Base-by-base conservation (phyloP, 2,113 vertebrate species). In the chimpanzee (Pan troglodytes) region DNA sequence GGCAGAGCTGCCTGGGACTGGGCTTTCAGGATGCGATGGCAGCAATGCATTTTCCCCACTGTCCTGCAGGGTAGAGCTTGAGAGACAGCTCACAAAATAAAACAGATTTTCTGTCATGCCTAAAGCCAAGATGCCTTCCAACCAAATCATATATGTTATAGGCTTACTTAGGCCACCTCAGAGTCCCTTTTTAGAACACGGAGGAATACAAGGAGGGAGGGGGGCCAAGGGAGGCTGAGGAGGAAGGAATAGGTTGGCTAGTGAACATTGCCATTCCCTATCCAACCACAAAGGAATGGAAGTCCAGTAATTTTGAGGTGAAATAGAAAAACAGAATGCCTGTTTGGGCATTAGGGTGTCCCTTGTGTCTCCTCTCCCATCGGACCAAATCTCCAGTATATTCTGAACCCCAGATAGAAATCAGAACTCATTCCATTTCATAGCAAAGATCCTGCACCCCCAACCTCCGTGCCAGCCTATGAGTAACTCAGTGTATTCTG, bases 21-120 rank as follows among this genome's bases (percentile, higher is more conserved):
- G 57, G 32, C 52, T 52, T 52, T 35, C n/a, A n/a, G 30, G 43
- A 35, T 4, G 25, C 1, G 10, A 12, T 2, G 23, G 50, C 25
- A 25, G 48, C 6, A 7, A 7, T n/a, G 12, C 4, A 2, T 22
- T 70, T 50, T 8, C 10, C 45, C 67, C 1, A 2, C 2, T 16
- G 8, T 67, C 61, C 59, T 70, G 35, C 40, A 52, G 25, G 16
- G 20, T 61, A 23, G 32, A 18, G 10, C 52, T 45, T 35, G 48
- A 17, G 22, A 3, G 3, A 13, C 35, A 12, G 70, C 14, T 70
- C 79, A 43, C 20, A 55, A 67, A 73, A n/a, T 18, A 30, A 45
- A 85, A 8, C 14, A n/a, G 8, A 3, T 25, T 43, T 14, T 40
- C 32, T 52, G 25, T 40, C 32, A 7, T 70, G 5, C 2, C 5